Base-by-base conservation (phyloP, 2,113 vertebrate genomes). In the Sturnus vulgaris region DNA sequence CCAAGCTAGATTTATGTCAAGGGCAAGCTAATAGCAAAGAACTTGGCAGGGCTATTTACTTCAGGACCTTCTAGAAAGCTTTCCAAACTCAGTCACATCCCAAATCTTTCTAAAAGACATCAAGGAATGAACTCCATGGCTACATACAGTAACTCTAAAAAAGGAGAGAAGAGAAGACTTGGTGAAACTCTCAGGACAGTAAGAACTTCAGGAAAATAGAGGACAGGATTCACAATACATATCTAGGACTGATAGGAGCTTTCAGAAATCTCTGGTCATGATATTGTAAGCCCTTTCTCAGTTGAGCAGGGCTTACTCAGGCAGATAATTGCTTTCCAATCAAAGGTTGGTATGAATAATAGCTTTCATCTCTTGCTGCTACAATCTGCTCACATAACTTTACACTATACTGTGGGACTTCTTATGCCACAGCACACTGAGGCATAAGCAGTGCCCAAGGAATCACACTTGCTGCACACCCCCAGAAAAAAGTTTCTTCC, bases 281-380 rank as follows among this genome's bases (percentile, higher is more conserved):
- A 42, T 52, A 82, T 50, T 73, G 35, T 70, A 82, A 76, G 3
- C 50, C 6, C 44, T 89, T 85, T 92, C 70, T 95, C 82, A 80
- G 40, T 4, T 63, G 16, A 88, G 31, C 33, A 63, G 71, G 28
- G 9, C 47, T 93, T 81, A 83, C n/a, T 92, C 68, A 68, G 27
- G 56, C 52, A 90, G 76, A 64, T 73, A 90, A 90, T 88, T 88
- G 63, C 44, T 77, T 85, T 90, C 35, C 86, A 88, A 73, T 95
- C 84, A 73, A 78, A 69, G 17, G 28, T 47, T 94, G n/a, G 21
- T 87, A 59, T 46, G 77, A 89, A 72, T 18, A 59, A 50, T 5
- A 47, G 70, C 31, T 82, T 95, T 76, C 84, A 77, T 24, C 17
- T 93, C 33, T 59, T 80, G 39, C 30, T 80, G 35, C 21, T 84